phyloP scores from a whole-genome alignment of 2,888 invertebrate genomes.

The Caenorhabditis wallacei region DNA sequence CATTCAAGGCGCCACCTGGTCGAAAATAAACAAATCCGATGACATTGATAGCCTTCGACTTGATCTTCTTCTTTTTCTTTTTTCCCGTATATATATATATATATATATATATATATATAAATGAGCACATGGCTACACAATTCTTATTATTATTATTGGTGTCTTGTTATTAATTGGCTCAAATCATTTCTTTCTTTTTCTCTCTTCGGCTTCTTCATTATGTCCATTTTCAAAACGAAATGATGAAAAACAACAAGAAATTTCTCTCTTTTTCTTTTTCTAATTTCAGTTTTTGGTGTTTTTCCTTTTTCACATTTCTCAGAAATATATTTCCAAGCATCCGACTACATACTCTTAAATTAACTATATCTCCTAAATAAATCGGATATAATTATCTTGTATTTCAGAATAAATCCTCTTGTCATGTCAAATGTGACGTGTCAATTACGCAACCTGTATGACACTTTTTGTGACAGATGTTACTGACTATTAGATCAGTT shows the following conservation, averaged over 20 bases:
- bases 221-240: neutral
- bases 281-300: neutral
- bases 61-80: conserved; percentile 3
- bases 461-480: conserved; percentile 8
- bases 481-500: conserved; percentile 8
- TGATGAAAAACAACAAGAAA: conserved; percentile 13
- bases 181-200: conserved; percentile 31
- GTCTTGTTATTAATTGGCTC: conserved; percentile 53
- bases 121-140: conserved; percentile 46
- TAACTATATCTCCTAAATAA: neutral
- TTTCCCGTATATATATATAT: too few species aligned
- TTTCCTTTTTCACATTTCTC: neutral
- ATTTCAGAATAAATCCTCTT: conserved; percentile 21
- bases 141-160: conserved; percentile 40
- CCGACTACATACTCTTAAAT: neutral
- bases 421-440: conserved; percentile 39
- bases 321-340: too few species aligned
- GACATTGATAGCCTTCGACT: conserved; percentile 43
- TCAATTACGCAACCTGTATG: conserved; percentile 32
- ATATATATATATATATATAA: neutral
- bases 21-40: conserved; percentile 42
- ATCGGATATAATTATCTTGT: conserved; percentile 7
- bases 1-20: conserved; percentile 48
- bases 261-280: conserved; percentile 2
- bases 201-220: conserved; percentile 16